Evolutionary conservation across 2,797 vertebrate genomes (phyloP).

Genomic region (Monodelphis domestica): DNA sequence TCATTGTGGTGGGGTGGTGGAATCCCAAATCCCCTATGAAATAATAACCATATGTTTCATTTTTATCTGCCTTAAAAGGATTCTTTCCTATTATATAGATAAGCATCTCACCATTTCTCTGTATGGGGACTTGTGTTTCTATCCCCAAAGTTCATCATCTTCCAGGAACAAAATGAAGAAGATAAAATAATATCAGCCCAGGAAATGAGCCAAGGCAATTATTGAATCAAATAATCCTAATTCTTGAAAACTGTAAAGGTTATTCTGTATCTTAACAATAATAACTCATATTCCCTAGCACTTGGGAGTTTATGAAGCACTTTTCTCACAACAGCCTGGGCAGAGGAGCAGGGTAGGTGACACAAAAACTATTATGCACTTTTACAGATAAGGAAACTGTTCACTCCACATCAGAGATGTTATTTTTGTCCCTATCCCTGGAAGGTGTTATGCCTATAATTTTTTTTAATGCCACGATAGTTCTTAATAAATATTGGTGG

Average conservation of each 20-base stretch:
- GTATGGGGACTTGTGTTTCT: slow-evolving; percentile 6
- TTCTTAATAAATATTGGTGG: neutral
- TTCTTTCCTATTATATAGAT: slow-evolving; percentile 5
- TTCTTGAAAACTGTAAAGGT: slow-evolving; percentile 18
- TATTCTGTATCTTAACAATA: neutral
- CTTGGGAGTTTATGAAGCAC: too few species aligned
- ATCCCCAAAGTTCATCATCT: slow-evolving; percentile 4
- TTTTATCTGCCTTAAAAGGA: slow-evolving; percentile 2
- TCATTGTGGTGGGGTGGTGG: too few species aligned
- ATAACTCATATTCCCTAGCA: too few species aligned
- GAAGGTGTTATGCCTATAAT: slow-evolving; percentile 20
- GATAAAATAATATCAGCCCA: slow-evolving; percentile 1
- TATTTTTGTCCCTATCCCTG: neutral
- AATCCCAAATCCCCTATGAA: too few species aligned
- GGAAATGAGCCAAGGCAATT: slow-evolving; percentile 4
- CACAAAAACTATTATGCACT: too few species aligned
- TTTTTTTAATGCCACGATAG: neutral
- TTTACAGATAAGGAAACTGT: too few species aligned
- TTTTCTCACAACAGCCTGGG: too few species aligned
- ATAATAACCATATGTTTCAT: neutral
- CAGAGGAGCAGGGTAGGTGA: too few species aligned
- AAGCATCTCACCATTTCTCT: neutral
- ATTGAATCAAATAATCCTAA: slow-evolving; percentile 17
- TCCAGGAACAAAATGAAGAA: slow-evolving; percentile 33
- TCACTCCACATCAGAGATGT: neutral